Evolutionary conservation across 2,888 invertebrate species (phyloP).

Genomic region (Caenorhabditis zanzibari): DNA sequence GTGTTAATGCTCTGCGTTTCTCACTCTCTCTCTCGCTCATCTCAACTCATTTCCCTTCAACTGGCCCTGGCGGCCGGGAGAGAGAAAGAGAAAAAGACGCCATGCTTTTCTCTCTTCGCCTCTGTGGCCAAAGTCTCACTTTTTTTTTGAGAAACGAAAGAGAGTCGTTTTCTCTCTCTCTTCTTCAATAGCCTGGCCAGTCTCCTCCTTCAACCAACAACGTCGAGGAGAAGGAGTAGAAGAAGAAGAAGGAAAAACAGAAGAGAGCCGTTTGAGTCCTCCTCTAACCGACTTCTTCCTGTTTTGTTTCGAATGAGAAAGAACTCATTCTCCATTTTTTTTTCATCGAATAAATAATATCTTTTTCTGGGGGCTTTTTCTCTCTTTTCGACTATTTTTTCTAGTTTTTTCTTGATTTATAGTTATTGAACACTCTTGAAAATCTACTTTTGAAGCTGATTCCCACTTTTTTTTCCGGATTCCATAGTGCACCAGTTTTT

Average conservation of each 20-base stretch:
- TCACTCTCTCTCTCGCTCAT: constrained; percentile 1
- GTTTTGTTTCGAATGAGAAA: constrained; percentile 11
- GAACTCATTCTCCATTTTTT: constrained; percentile 3
- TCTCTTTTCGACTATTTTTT: constrained; percentile 7
- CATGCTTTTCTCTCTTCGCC: background rate
- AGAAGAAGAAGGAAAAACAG: constrained; percentile 8
- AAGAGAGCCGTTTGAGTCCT: constrained; percentile 12
- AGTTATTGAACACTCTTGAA: too few relatives aligned
- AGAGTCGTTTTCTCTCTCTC: background rate
- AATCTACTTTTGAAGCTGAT: too few relatives aligned
- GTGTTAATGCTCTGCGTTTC: background rate
- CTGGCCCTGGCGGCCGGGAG: background rate
- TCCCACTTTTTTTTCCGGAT: too few relatives aligned
- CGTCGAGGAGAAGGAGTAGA: constrained; percentile 18
- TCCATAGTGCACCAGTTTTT: too few relatives aligned
- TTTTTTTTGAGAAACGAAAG: background rate
- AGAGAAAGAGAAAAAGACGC: constrained; percentile 1
- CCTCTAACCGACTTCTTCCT: constrained; percentile 3
- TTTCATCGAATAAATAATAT: constrained; percentile 48
- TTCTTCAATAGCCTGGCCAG: constrained; percentile 18
- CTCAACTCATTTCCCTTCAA: constrained; percentile 20
- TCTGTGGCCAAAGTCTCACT: constrained; percentile 28
- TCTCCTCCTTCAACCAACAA: constrained; percentile 23
- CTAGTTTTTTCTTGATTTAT: constrained; percentile 10
- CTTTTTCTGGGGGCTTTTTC: background rate